Evolutionary conservation across 2,888 invertebrate species (phyloP), one percentile per base, ranked within the genome.

Genomic region (Linnaemya vulpina): DNA sequence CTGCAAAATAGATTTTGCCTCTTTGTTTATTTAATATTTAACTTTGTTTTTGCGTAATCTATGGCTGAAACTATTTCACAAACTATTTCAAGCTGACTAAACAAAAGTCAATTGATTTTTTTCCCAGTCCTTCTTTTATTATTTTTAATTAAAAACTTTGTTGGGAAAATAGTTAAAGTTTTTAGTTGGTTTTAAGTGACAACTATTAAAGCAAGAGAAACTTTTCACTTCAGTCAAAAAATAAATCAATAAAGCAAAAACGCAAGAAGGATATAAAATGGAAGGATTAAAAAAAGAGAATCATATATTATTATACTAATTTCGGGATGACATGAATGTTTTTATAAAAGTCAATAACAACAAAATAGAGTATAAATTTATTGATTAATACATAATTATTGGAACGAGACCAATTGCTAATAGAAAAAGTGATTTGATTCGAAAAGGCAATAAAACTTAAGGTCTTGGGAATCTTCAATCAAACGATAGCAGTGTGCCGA

Each of bases 101-200:
- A 51, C 35, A 70, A 75, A 73, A 76, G 67, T 67, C 80, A 84
- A 76, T 53, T 76, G 58, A 83, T 73, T 62, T 73, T 73, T 65
- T 65, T 49, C 40, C 35, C 68, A 1, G 22, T 0, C 7, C 65
- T 77, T 71, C 65, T 70, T 53, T 11, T 73, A 62, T 55, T 15
- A 43, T 78, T 71, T 82, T 82, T 85, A 82, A 85, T 85, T 82
- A 78, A 53, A 84, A 84, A 80, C 70, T 78, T 78, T 80, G 10
- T 13, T 30, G 20, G 30, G 3, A 67, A 58, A 70, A 70, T 43
- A 63, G 17, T 70, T 70, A 17, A 73, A 73, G 35, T 71, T 62
- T 43, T 38, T 74, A 22, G 43, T 68, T 38, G 43, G 53, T 55
- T 53, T 49, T 22, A 76, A 82, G 70, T 82, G 68, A 55, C 73